Evolutionary conservation across 2,113 vertebrate species (phyloP), one percentile per base, ranked within the genome.

Genomic region (Etheostoma spectabile): DNA sequence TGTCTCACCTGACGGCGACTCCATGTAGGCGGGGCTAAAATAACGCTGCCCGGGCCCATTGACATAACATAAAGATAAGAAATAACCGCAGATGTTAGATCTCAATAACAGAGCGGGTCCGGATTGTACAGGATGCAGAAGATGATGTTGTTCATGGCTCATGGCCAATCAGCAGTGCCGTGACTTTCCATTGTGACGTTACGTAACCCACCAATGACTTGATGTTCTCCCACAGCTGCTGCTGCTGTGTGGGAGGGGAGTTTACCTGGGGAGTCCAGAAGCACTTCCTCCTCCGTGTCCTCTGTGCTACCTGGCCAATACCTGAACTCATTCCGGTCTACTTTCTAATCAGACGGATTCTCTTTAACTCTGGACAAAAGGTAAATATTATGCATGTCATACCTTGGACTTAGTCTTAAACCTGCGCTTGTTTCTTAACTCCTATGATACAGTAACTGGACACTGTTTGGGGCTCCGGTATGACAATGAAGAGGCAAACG

Each of bases 261-360:
- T 80, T 27, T 24, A 83, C 84, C 83, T 88, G 74, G 49, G 45
- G 16, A 78, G 53, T 38, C 21, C 24, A 56, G 30, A 57, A 61
- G 67, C 60, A 84, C 70, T 89, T 89, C 91, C 86, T 89, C 77
- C 82, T 88, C 84, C 81, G 14, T 85, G 84, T 74, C 14, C 0
- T 45, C 70, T 66, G 21, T 57, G 8, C 51, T 61, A 81, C 70
- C 74, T 79, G 70, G 30, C 5, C 45, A 60, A 22, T 30, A 42
- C 35, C 67, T 74, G 63, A 42, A 11, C 45, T 38, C 15, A 45
- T 27, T 72, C 30, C 11, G 8, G 24, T 30, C 38, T 12, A 16
- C 8, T 13, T 45, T 69, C 55, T 8, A 16, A 53, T 6, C 49
- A 52, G 24, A 18, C 61, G 45, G 46, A 38, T 6, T 42, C 3